These are phyloP conservation scores for Mola mola DNA, from an alignment of 2,113 vertebrate genomes.

Conservation along the genomic window DNA sequence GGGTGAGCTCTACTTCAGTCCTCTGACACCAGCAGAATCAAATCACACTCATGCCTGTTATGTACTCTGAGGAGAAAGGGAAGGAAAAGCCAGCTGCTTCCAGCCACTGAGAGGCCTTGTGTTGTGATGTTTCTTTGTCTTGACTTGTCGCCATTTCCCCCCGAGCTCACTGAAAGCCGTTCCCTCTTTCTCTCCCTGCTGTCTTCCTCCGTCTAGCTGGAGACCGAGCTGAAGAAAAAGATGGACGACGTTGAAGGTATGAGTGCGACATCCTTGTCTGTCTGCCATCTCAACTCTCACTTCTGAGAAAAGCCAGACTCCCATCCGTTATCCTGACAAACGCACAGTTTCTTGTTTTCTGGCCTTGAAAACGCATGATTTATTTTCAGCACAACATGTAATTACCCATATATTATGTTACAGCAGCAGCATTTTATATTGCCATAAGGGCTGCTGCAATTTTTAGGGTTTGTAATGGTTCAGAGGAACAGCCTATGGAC, in stretches of 20 bases:
- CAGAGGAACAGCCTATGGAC: not conserved
- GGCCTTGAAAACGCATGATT: not conserved
- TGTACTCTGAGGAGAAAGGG: too few relatives aligned
- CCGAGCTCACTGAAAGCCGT: not conserved
- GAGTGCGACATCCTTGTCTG: not conserved
- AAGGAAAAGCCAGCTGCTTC: too few relatives aligned
- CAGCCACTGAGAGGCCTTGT: too few relatives aligned
- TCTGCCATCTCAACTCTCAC: not conserved
- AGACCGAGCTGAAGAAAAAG: constrained; percentile 89
- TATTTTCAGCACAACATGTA: not conserved
- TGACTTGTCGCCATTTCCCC: not conserved
- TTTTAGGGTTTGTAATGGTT: constrained; percentile 1
- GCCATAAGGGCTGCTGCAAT: constrained; percentile 13
- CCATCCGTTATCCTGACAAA: too few relatives aligned
- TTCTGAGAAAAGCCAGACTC: too few relatives aligned
- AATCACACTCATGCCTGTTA: too few relatives aligned
- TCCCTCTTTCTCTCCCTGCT: not conserved
- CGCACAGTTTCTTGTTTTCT: too few relatives aligned
- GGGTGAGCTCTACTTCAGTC: too few relatives aligned
- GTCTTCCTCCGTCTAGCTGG: constrained; percentile 82
- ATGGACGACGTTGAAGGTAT: constrained; percentile 96
- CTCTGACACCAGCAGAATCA: too few relatives aligned
- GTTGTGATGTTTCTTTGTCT: constrained; percentile 5
- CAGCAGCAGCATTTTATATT: not conserved
- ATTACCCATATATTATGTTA: constrained; percentile 11